Conservation (phyloP, 2,113 vertebrate species). For the Siniperca knerii region DNA sequence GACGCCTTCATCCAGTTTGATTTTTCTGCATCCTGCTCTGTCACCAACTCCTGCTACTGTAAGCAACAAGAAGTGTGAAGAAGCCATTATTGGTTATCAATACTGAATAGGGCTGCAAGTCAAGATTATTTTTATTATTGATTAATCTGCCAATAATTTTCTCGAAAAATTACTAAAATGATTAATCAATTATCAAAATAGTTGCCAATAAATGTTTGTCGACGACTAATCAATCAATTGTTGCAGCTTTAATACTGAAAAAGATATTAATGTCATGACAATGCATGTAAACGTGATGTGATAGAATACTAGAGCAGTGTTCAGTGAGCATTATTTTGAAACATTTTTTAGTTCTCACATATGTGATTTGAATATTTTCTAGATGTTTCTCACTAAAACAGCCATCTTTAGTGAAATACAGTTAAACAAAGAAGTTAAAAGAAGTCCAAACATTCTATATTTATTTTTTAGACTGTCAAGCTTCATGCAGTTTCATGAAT, state of each 20-base stretch:
- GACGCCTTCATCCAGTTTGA: conserved; percentile 97
- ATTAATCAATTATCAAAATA: neutral
- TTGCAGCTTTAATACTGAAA: neutral
- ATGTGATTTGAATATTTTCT: neutral
- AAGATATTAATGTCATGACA: neutral
- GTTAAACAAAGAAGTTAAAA: neutral
- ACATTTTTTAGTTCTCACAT: neutral
- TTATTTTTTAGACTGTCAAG: neutral
- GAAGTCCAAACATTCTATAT: neutral
- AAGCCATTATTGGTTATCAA: neutral
- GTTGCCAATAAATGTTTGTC: neutral
- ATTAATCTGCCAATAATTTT: neutral
- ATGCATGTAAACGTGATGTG: neutral
- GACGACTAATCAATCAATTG: neutral
- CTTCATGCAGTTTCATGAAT: neutral
- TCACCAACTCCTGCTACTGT: conserved; percentile 98
- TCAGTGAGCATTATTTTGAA: neutral
- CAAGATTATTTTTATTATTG: neutral
- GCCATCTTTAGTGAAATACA: neutral
- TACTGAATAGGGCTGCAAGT: neutral
- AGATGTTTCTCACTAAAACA: neutral
- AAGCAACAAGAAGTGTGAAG: conserved; percentile 57
- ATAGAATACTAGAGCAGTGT: neutral
- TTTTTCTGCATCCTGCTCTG: conserved; percentile 98
- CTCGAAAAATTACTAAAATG: neutral